These are phyloP conservation scores for Calameuta pallipes DNA, from an alignment of 2,888 invertebrate genomes.

Conservation along the genomic window DNA sequence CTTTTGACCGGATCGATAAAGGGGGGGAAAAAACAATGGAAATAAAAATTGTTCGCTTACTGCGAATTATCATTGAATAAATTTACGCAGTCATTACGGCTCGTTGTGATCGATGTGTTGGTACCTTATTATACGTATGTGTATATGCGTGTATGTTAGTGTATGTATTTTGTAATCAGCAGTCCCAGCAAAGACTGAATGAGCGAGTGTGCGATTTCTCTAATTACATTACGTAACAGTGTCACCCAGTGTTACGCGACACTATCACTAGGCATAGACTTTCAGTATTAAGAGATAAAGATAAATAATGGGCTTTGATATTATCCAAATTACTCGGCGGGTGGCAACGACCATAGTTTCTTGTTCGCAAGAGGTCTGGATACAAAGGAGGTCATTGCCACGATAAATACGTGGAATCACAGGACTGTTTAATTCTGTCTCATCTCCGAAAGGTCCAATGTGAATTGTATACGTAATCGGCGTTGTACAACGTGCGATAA, in stretches of 20 bases:
- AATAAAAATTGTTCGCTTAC: neutral
- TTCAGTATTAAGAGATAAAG: neutral
- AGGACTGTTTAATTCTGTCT: neutral
- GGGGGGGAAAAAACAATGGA: neutral
- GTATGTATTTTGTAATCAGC: neutral
- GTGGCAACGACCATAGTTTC: neutral
- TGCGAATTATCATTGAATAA: neutral
- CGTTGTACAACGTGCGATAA: neutral
- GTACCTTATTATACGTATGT: too few relatives aligned
- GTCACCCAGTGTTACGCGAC: neutral
- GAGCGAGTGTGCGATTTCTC: neutral
- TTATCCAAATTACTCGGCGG: neutral
- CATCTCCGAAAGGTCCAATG: neutral
- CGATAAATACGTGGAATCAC: neutral
- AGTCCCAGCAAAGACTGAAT: too few relatives aligned
- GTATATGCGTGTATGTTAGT: too few relatives aligned
- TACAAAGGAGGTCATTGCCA: neutral
- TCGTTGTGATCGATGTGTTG: too few relatives aligned
- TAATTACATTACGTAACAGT: neutral
- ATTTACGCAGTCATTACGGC: neutral
- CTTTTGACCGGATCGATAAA: neutral
- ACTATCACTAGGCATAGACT: neutral
- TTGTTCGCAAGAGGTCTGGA: neutral
- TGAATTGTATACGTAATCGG: neutral
- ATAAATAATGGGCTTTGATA: neutral